Percentiles rank a stretch among this genome's conserved stretches.
phyloP scores from a whole-genome alignment of 1,140 invertebrate genomes.

The Homarus americanus region DNA sequence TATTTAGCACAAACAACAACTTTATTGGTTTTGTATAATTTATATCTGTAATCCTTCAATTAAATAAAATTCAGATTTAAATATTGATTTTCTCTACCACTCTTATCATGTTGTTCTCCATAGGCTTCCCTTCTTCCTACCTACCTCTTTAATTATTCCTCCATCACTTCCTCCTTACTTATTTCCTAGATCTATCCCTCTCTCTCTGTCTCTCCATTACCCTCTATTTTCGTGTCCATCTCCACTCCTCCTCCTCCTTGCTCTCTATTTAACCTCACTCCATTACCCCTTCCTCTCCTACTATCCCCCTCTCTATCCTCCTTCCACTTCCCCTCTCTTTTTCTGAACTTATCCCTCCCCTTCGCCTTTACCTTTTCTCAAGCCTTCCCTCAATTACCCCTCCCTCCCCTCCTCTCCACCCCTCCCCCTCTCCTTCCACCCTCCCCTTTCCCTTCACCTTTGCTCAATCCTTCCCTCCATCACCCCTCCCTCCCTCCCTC shows the following conservation, averaged over 20 bases:
- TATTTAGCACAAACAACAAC: no score
- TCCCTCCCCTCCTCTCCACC: neutral
- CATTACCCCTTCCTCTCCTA: neutral
- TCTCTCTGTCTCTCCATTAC: neutral
- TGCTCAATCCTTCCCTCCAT: neutral
- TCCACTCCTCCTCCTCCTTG: no score
- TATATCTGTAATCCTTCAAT: no score
- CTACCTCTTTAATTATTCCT: no score
- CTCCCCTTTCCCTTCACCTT: neutral
- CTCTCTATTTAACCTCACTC: no score
- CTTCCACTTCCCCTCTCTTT: neutral
- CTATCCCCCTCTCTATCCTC: slow-evolving; percentile 20
- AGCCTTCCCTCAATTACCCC: neutral
- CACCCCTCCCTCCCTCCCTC: neutral
- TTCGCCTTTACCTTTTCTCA: neutral
- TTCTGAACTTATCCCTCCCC: neutral
- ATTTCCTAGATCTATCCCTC: neutral
- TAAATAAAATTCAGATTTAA: no score
- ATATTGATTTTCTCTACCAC: no score
- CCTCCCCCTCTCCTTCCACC: neutral
- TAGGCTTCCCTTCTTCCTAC: no score
- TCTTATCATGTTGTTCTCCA: no score
- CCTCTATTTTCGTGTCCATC: neutral
- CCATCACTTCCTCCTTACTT: no score
- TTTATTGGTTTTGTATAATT: no score